A percentile compares a stretch with the other conserved stretches of the same genome.
These are phyloP conservation scores for Ichneumon xanthorius DNA, from an alignment of 2,888 invertebrate genomes.

Conservation along the genomic window DNA sequence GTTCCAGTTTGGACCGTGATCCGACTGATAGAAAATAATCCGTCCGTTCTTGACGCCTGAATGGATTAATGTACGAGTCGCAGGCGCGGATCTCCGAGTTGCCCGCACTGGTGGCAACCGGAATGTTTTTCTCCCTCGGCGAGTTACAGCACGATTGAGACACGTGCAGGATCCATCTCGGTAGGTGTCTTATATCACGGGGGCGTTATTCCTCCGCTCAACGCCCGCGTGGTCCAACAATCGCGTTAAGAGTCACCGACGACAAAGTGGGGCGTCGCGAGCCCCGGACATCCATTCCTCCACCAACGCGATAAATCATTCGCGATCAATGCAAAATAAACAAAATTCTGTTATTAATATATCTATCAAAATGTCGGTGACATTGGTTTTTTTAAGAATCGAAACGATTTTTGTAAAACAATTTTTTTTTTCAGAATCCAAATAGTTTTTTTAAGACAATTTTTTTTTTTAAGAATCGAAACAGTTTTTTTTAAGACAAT, in stretches of 20 bases:
- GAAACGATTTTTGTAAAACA: too few species aligned
- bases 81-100: constrained; percentile 42
- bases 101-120: constrained; percentile 52
- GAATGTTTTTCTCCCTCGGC: constrained; percentile 40
- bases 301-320: too few species aligned
- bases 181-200: background rate
- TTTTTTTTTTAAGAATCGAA: too few species aligned
- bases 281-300: background rate
- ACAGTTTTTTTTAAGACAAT: too few species aligned
- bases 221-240: constrained; percentile 22
- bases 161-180: constrained; percentile 49
- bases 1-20: constrained; percentile 20
- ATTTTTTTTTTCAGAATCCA: too few species aligned
- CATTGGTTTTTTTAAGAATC: too few species aligned
- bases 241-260: constrained; percentile 18
- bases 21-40: constrained; percentile 42
- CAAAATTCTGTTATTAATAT: too few species aligned
- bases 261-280: background rate
- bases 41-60: constrained; percentile 42
- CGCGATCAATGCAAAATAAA: too few species aligned
- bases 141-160: constrained; percentile 39
- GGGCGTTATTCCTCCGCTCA: constrained; percentile 6
- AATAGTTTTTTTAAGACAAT: too few species aligned
- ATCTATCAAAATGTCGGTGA: too few species aligned
- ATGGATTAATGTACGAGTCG: constrained; percentile 30